Evolutionary conservation across 2,113 vertebrate species (phyloP), one percentile per base, ranked within the genome.

Genomic region (Carettochelys insculpta): DNA sequence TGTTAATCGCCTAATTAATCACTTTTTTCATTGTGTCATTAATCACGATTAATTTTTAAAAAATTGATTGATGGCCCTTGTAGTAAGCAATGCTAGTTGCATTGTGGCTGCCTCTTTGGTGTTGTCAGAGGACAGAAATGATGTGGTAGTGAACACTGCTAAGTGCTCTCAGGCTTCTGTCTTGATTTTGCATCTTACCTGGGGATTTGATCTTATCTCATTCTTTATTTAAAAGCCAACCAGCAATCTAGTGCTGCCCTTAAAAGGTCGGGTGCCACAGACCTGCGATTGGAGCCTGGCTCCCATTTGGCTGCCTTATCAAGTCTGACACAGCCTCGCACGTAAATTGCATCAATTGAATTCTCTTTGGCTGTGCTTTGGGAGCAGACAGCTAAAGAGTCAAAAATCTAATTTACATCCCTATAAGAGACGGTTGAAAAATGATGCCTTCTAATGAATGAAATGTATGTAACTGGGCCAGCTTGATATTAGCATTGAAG

Each of bases 321-420:
- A 84, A 84, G 91, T 3, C 90, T 78, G 0, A 71, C 85, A 90
- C 92, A 97, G 95, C 94, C 94, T 85, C 7, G 3, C 4, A 77
- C 95, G 94, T 85, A 96, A 97, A 96, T 96, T 89, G 77, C 92
- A 94, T 96, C 96, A 95, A 95, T 96, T 95, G 94, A 95, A 95
- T 96, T 95, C 96, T 90, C 91, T 95, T 89, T 45, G 90, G 96
- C 96, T 85, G 93, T 1, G 92, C 95, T 95, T 95, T 71, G 95
- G 95, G 93, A 96, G 88, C 89, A 94, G 90, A 80, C 80, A 31
- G 88, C 85, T 86, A 82, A 93, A 90, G 82, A 94, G 87, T 92
- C 92, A 83, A 94, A 95, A 95, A 93, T 88, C 95, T 95, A 96
- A 97, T 97, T 96, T 97, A 5, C 94, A 95, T 97, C 91, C 83